Evolutionary conservation across 2,797 vertebrate species (phyloP).

Genomic region (Eulemur rubriventer): DNA sequence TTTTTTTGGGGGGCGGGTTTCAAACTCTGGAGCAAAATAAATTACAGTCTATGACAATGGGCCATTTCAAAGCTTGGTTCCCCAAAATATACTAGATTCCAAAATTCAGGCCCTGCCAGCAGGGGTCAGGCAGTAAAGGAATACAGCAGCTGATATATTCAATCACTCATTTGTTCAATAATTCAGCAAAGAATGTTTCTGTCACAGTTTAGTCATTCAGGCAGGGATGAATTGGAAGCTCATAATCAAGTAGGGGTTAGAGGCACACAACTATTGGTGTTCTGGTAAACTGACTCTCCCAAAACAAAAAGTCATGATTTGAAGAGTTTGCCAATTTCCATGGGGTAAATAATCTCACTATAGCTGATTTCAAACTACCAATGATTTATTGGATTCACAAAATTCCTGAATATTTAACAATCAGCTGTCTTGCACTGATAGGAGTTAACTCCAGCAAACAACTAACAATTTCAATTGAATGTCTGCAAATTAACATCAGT

Average conservation of each 20-base stretch:
- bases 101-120: neutral
- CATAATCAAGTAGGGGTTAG: neutral
- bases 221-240: constrained; percentile 38
- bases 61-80: constrained; percentile 34
- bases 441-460: neutral
- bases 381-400: constrained; percentile 10
- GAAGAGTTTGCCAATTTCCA: neutral
- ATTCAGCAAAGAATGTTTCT: constrained; percentile 32
- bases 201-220: neutral
- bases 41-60: neutral
- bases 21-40: constrained; percentile 39
- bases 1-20: neutral
- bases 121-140: neutral
- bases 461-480: neutral
- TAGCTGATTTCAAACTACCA: constrained; percentile 9
- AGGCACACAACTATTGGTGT: neutral
- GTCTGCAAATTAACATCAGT: neutral
- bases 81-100: neutral
- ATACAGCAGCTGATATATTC: constrained; percentile 1
- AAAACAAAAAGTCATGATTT: constrained; percentile 34
- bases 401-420: constrained; percentile 30
- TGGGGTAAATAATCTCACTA: neutral
- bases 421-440: neutral
- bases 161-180: constrained; percentile 34
- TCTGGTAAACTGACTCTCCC: neutral